Evolutionary conservation across 2,113 vertebrate species (phyloP).

Genomic region (Pogona vitticeps): DNA sequence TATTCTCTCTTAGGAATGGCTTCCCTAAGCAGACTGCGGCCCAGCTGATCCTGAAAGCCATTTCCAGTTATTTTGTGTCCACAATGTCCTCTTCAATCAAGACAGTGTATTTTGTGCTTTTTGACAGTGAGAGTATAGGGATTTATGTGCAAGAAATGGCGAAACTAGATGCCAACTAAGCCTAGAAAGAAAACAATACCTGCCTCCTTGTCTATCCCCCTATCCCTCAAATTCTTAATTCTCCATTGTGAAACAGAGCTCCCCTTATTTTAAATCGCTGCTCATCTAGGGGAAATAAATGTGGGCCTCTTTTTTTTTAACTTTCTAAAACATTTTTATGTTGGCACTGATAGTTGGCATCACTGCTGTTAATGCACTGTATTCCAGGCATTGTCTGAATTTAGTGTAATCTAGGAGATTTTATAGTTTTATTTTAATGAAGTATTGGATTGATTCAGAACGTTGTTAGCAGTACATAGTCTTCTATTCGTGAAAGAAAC

Average conservation of each 20-base stretch:
- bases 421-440: slow-evolving; percentile 85
- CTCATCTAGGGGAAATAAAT: slow-evolving; percentile 77
- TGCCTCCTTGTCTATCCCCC: slow-evolving; percentile 43
- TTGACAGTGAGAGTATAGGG: slow-evolving; percentile 98
- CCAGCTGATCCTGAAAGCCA: slow-evolving; percentile 97
- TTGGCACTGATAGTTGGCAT: slow-evolving; percentile 87
- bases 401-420: slow-evolving; percentile 84
- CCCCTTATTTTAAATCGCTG: slow-evolving; percentile 71
- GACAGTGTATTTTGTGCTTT: slow-evolving; percentile 97
- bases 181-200: slow-evolving; percentile 53
- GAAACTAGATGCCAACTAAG: slow-evolving; percentile 93
- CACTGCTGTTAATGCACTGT: slow-evolving; percentile 84
- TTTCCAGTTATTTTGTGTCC: slow-evolving; percentile 97
- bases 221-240: slow-evolving; percentile 50
- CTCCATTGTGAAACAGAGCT: slow-evolving; percentile 69
- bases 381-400: slow-evolving; percentile 77
- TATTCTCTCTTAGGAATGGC: slow-evolving; percentile 81
- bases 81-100: slow-evolving; percentile 99
- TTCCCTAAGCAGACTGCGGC: slow-evolving; percentile 98
- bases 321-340: slow-evolving; percentile 76
- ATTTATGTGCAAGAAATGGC: slow-evolving; percentile 99
- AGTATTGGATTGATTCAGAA: slow-evolving; percentile 68
- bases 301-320: slow-evolving; percentile 71
- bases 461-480: slow-evolving; percentile 72
- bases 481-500: slow-evolving; percentile 70